phyloP scores from a whole-genome alignment of 2,888 invertebrate species.

The Junonia oenone region DNA sequence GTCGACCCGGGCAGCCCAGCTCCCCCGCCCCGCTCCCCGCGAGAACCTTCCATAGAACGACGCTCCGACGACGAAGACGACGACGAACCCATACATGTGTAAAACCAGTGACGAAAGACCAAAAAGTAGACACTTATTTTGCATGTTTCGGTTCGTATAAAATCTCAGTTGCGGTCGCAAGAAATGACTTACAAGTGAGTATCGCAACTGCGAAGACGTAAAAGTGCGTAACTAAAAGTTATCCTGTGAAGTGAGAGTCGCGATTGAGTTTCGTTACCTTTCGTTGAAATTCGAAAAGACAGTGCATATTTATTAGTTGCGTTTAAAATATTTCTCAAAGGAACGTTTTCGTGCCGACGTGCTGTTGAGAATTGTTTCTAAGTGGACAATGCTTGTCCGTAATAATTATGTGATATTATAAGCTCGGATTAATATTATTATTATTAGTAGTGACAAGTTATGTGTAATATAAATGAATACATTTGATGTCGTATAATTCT shows the following conservation, averaged over 20 bases:
- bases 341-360: constrained; percentile 15
- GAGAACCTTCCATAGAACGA: constrained; percentile 59
- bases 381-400: constrained; percentile 50
- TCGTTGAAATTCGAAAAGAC: constrained; percentile 16
- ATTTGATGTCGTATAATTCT: constrained; percentile 63
- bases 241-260: constrained; percentile 26
- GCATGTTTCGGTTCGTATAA: constrained; percentile 12
- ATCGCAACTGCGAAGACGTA: constrained; percentile 28
- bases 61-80: constrained; percentile 78
- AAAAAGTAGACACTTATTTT: constrained; percentile 9
- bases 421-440: constrained; percentile 51
- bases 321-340: constrained; percentile 21
- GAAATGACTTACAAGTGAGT: constrained; percentile 31
- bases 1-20: constrained; percentile 80
- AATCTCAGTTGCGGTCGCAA: constrained; percentile 18
- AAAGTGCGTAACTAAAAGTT: constrained; percentile 30
- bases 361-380: constrained; percentile 21
- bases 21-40: constrained; percentile 70
- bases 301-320: constrained; percentile 31
- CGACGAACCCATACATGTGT: constrained; percentile 83
- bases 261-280: constrained; percentile 19
- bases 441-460: constrained; percentile 47
- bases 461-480: constrained; percentile 58
- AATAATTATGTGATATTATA: constrained; percentile 72
- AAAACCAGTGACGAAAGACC: constrained; percentile 38